Evolutionary conservation across 2,888 invertebrate genomes (phyloP), one percentile per base, ranked within the genome.

Genomic region (Tubulanus polymorphus): DNA sequence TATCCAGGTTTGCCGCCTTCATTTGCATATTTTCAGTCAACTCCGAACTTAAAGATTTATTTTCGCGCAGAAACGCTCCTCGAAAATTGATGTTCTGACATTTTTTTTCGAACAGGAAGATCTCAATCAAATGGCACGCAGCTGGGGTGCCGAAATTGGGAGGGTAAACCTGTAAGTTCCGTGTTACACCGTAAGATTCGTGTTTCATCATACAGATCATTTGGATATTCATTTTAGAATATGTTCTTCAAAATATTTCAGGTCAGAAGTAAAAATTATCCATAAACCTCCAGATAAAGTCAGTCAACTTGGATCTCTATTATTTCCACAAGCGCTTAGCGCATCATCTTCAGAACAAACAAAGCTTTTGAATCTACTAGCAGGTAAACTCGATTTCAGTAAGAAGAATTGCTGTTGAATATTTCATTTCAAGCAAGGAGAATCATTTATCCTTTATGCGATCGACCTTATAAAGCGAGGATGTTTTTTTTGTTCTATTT

Each of bases 141-240:
- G 66, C 2, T 79, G 77, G 74, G 80, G 79, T 25, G 68, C 77
- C 23, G 74, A 74, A 52, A 71, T 79, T 1, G 70, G 69, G 32
- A 69, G 75, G 51, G 60, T 80, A 2, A 74, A 77, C 58, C 58
- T 80, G 70, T 78, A 69, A 61, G 77, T 75, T 27, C 55, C 67
- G 18, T 41, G 3, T 41, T 5, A 20, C 15, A 5, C 15, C 23
- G 3, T 15, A 32, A 32, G 35, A 32, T n/a, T 32, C 10, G n/a
- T 32, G 35, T 32, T n/a, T 32, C 10, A 32, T 32, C 35, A 32
- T 12, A 12, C 10, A 32, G n/a, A 32, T 48, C 37, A 45, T 48
- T 47, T 54, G 18, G 23, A 46, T 32, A 6, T 15, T 3, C 45
- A 27, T 30, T 30, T 27, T n/a, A n/a, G 32, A 37, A 47, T 47